Evolutionary conservation across 2,888 invertebrate species (phyloP).

Genomic region (Caprella mutica): DNA sequence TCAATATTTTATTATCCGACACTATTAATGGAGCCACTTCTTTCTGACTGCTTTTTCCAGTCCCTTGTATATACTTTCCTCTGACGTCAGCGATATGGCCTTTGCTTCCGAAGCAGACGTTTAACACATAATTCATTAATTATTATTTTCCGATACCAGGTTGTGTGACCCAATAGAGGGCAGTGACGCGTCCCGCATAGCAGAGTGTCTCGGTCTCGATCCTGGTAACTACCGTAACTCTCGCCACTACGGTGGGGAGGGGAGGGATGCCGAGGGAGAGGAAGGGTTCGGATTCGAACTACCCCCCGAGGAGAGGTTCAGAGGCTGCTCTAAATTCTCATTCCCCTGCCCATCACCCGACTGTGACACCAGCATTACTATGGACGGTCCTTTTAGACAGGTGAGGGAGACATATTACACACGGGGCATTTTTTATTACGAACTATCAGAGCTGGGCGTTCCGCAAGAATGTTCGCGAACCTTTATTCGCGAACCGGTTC

Average conservation of each 20-base stretch:
- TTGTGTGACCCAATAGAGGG: slow-evolving; percentile 93
- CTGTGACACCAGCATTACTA: slow-evolving; percentile 44
- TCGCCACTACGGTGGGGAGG: slow-evolving; percentile 37
- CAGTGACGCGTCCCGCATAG: slow-evolving; percentile 77
- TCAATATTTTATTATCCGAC: too few species aligned
- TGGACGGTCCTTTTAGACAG: slow-evolving; percentile 40
- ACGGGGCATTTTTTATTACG: too few species aligned
- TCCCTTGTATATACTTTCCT: too few species aligned
- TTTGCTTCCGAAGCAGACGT: too few species aligned
- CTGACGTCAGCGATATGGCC: too few species aligned
- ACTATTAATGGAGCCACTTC: too few species aligned
- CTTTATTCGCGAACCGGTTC: too few species aligned
- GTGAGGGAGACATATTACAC: too few species aligned
- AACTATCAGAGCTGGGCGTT: too few species aligned
- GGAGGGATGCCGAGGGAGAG: slow-evolving; percentile 38
- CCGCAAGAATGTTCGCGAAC: too few species aligned
- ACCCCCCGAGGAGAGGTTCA: slow-evolving; percentile 45
- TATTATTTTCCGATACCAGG: too few species aligned
- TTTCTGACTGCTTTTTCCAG: too few species aligned
- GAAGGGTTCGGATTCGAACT: slow-evolving; percentile 38
- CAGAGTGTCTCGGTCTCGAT: slow-evolving; percentile 68
- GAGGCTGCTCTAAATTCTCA: slow-evolving; percentile 51
- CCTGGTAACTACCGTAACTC: slow-evolving; percentile 41
- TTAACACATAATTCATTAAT: neutral
- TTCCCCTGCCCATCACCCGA: slow-evolving; percentile 47